These are phyloP conservation scores for Mugil cephalus DNA, from an alignment of 2,113 vertebrate genomes.

Conservation along the genomic window DNA sequence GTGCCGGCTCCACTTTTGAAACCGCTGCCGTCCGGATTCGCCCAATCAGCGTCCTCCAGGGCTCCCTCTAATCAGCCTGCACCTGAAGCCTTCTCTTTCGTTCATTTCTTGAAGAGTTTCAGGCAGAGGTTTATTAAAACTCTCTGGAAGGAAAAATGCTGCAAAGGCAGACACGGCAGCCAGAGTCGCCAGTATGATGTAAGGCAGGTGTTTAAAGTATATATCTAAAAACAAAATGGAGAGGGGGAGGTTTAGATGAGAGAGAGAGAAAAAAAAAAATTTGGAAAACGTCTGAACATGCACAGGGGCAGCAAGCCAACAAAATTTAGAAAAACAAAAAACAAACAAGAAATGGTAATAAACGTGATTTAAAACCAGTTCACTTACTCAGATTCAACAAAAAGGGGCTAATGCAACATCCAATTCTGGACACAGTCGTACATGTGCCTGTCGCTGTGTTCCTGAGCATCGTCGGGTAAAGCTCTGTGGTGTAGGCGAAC, in stretches of 20 bases:
- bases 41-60: no score
- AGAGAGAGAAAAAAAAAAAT: no score
- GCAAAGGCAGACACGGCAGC: conserved; percentile 84
- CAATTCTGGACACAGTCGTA: conserved; percentile 86
- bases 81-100: conserved; percentile 80
- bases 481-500: conserved; percentile 89
- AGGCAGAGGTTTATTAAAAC: conserved; percentile 85
- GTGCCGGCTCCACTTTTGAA: no score
- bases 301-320: no score
- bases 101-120: conserved; percentile 89
- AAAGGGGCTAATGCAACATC: conserved; percentile 89
- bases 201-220: conserved; percentile 86
- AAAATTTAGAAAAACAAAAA: no score
- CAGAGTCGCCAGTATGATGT: conserved; percentile 88
- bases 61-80: no score
- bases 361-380: not conserved
- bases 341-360: no score
- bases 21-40: no score
- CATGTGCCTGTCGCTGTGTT: conserved; percentile 90
- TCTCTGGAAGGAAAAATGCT: conserved; percentile 90
- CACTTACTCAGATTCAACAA: conserved; percentile 88
- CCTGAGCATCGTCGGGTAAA: conserved; percentile 90
- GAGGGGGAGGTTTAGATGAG: not conserved
- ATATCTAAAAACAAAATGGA: conserved; percentile 72
- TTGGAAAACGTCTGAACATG: no score